These are phyloP conservation scores for Lepidocolaptes lacrymiger DNA, from an alignment of 2,797 vertebrate genomes.

Conservation along the genomic window DNA sequence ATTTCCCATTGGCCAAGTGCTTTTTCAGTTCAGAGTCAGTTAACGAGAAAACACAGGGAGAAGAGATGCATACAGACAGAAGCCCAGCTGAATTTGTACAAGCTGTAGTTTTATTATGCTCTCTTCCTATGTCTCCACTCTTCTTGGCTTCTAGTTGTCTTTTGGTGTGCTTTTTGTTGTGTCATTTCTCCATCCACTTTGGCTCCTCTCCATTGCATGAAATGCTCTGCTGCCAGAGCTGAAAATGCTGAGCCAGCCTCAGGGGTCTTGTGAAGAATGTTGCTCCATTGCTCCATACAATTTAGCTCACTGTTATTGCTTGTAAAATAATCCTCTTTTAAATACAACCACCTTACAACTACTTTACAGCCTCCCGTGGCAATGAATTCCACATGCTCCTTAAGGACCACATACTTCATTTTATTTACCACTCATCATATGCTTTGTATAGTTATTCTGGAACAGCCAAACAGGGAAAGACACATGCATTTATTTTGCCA, in stretches of 20 bases:
- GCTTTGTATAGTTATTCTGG: not conserved
- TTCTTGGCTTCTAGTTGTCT: not conserved
- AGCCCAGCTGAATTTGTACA: not conserved
- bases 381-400: conserved; percentile 54
- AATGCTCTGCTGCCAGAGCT: not conserved
- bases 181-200: not conserved
- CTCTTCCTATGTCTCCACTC: not conserved
- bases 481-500: not conserved
- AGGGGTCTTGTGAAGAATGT: conserved; percentile 48
- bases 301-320: conserved; percentile 49
- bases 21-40: not conserved
- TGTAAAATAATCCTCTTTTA: conserved; percentile 69
- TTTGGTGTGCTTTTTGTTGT: not conserved
- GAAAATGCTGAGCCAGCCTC: conserved; percentile 53
- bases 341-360: conserved; percentile 46
- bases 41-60: not conserved
- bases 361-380: conserved; percentile 39
- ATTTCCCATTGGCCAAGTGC: not conserved
- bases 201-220: not conserved
- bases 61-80: not conserved
- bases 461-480: not conserved
- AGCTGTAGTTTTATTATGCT: not conserved
- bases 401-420: not conserved
- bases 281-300: conserved; percentile 21
- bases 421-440: conserved; percentile 37